Evolutionary conservation across 2,113 vertebrate genomes (phyloP).

Genomic region (Oophaga pumilio): DNA sequence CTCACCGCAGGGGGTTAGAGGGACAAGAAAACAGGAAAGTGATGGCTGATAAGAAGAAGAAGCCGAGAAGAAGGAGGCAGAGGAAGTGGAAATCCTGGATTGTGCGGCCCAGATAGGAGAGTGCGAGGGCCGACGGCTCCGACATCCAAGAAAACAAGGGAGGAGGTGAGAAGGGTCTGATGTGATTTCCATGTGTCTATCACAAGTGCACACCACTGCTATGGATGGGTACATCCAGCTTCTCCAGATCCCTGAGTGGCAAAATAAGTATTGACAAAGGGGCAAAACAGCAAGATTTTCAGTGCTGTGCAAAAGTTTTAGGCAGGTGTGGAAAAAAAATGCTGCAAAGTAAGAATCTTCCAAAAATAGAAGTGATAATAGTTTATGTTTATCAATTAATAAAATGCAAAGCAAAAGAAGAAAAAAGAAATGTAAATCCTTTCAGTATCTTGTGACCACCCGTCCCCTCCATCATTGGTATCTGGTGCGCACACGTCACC

Average conservation of each 20-base stretch:
- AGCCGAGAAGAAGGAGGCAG: conserved; percentile 59
- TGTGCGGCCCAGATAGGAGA: conserved; percentile 7
- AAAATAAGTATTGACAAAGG: neutral
- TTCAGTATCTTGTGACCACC: too few relatives aligned
- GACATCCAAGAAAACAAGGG: conserved; percentile 11
- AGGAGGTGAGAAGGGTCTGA: neutral
- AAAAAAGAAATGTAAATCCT: too few relatives aligned
- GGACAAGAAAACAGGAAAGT: conserved; percentile 70
- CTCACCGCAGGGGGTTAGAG: conserved; percentile 52
- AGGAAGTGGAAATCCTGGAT: conserved; percentile 21
- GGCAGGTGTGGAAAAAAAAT: too few relatives aligned
- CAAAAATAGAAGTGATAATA: too few relatives aligned
- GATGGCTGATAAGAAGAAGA: conserved; percentile 64
- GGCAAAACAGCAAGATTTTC: too few relatives aligned
- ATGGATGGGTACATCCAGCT: neutral
- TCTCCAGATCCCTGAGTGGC: neutral
- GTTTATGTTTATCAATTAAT: too few relatives aligned
- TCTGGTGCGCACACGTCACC: too few relatives aligned
- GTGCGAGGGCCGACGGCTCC: conserved; percentile 33
- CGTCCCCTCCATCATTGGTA: too few relatives aligned
- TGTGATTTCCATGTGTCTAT: neutral
- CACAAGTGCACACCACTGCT: neutral
- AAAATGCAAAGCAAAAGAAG: too few relatives aligned
- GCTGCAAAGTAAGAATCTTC: too few relatives aligned
- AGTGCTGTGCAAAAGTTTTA: too few relatives aligned